Base-by-base conservation (phyloP, 2,888 invertebrate genomes). In the Theodoxus fluviatilis region DNA sequence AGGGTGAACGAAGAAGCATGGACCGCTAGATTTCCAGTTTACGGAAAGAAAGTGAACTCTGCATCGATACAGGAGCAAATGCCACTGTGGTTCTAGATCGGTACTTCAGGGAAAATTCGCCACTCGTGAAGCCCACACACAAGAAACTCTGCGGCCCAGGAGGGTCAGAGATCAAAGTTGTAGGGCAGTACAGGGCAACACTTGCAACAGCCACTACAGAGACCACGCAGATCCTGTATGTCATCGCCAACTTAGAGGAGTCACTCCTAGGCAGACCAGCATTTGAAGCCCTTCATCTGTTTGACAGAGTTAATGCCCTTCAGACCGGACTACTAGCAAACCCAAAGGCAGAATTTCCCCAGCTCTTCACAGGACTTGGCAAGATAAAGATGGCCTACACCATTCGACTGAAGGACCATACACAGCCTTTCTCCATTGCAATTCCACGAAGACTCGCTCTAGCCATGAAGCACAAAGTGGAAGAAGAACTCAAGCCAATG, bases 61-160 rank as follows among this genome's bases (percentile, higher is more conserved):
- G 61, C 40, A n/a, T 47, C 2, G 47, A 61, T 59, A 43, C 35
- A 15, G 22, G 68, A 7, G 61, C 68, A 61, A 61, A 67, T 67
- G 55, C 61, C 12, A 47, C 68, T 22, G 61, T 61, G n/a, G 57
- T 68, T 2, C 68, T 61, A 38, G 40, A 28, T 1, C 33, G 43
- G 18, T 68, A 25, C 40, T 68, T 68, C 57, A 55, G 4, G 12
- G 38, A 38, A 18, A 57, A 55, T 38, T 57, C 38, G 22, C 43
- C 68, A 18, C 28, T 57, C n/a, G 28, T 55, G 15, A 18, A 40
- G 43, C 33, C 35, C 25, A 68, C 68, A 57, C 31, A 57, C 57
- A 59, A 68, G 25, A 57, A 33, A 18, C 43, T 68, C 31, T 68
- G 40, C 35, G 40, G 57, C 12, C 43, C 25, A 33, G 43, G 43